These are phyloP conservation scores for Holacanthus passer DNA, from an alignment of 2,113 vertebrate genomes.

Conservation along the genomic window DNA sequence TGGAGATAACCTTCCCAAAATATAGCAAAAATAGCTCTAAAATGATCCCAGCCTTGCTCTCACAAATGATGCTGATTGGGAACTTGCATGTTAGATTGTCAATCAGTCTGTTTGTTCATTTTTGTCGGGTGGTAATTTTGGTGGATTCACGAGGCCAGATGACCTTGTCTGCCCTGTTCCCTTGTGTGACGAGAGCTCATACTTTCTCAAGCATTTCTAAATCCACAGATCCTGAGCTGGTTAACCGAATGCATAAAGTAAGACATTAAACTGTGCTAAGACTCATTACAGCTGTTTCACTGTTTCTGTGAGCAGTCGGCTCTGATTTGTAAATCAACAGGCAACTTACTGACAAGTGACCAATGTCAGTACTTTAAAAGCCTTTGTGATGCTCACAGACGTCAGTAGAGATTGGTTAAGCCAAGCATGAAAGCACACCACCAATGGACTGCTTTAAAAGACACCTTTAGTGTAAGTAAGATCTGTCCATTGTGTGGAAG, in stretches of 20 bases:
- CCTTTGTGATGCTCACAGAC: conserved; percentile 2
- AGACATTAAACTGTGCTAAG: conserved; percentile 3
- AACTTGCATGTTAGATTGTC: not conserved
- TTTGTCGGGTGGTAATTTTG: conserved; percentile 8
- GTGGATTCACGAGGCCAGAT: conserved; percentile 8
- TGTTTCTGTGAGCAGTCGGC: not conserved
- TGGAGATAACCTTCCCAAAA: not conserved
- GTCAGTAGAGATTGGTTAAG: not conserved
- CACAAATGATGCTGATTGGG: not conserved
- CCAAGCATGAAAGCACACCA: not conserved
- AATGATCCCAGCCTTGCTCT: not conserved
- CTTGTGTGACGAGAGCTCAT: not conserved
- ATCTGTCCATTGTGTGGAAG: not conserved
- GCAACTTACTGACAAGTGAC: not conserved
- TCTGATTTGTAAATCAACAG: conserved; percentile 2
- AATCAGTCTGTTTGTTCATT: conserved; percentile 7
- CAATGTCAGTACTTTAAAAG: not conserved
- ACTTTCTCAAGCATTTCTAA: not conserved
- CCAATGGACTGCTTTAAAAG: not conserved
- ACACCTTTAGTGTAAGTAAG: not conserved
- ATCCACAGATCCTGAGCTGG: not conserved
- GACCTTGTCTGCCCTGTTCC: not conserved
- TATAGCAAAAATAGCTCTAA: not conserved
- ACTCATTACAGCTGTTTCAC: not conserved
- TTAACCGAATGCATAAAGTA: conserved; percentile 12